Conservation (phyloP, 2,113 vertebrate species). For the Montifringilla adamsi region DNA sequence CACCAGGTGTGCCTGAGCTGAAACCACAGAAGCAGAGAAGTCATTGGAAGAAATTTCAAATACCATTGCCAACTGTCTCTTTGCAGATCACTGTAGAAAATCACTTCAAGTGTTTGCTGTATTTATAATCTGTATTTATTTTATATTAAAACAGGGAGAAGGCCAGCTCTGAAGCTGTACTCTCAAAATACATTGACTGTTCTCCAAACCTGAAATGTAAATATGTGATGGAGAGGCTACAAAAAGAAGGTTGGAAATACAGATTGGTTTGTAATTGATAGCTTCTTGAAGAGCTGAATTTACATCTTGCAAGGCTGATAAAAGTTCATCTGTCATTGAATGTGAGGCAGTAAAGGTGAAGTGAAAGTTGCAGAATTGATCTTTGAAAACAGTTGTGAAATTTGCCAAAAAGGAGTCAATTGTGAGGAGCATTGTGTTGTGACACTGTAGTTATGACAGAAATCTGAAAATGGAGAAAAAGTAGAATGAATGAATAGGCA, state of each 20-base stretch:
- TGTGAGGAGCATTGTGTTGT: background rate
- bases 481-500: background rate
- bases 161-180: background rate
- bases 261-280: background rate
- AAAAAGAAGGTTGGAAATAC: background rate
- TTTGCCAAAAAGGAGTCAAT: background rate
- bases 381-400: background rate
- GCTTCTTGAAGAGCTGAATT: background rate
- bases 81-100: background rate
- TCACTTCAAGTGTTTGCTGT: background rate
- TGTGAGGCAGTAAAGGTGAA: background rate
- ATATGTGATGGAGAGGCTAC: background rate
- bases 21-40: background rate
- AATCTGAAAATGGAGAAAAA: background rate
- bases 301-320: background rate
- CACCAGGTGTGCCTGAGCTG: background rate
- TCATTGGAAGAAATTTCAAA: background rate
- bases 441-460: background rate
- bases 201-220: background rate
- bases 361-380: background rate
- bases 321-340: background rate
- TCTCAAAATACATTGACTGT: background rate
- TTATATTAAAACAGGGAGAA: background rate
- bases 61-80: background rate
- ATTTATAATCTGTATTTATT: background rate